Evolutionary conservation across 2,113 vertebrate genomes (phyloP).

Genomic region (Kryptolebias marmoratus): DNA sequence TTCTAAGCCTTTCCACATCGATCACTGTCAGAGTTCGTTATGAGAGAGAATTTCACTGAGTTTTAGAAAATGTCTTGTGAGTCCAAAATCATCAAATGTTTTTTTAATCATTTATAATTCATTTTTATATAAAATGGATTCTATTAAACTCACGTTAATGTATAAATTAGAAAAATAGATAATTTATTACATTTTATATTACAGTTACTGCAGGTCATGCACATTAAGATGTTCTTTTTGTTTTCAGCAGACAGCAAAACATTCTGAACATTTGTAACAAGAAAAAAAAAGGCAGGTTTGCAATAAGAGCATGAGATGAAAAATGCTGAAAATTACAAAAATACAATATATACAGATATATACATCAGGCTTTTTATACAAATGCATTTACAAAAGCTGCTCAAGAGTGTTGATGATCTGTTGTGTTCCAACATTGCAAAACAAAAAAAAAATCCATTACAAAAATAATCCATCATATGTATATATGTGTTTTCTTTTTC

Average conservation of each 20-base stretch:
- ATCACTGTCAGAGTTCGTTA: too few species aligned
- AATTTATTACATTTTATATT: slow-evolving; percentile 59
- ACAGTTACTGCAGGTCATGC: slow-evolving; percentile 56
- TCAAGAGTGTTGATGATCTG: slow-evolving; percentile 44
- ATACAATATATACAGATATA: slow-evolving; percentile 18
- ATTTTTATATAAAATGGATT: slow-evolving; percentile 67
- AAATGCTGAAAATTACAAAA: slow-evolving; percentile 45
- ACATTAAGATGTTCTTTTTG: slow-evolving; percentile 21
- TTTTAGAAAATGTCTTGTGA: too few species aligned
- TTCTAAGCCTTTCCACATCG: too few species aligned
- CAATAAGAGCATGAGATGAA: slow-evolving; percentile 25
- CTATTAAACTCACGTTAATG: slow-evolving; percentile 63
- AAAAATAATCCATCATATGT: too few species aligned
- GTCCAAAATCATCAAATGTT: too few species aligned
- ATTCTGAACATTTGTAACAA: slow-evolving; percentile 37
- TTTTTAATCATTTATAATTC: neutral
- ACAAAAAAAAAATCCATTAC: neutral
- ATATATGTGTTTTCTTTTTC: too few species aligned
- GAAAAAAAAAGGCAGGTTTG: slow-evolving; percentile 22
- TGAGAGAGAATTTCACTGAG: too few species aligned
- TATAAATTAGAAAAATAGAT: slow-evolving; percentile 77
- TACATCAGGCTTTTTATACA: slow-evolving; percentile 46
- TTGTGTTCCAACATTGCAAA: neutral
- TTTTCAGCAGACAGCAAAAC: slow-evolving; percentile 29
- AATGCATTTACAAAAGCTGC: slow-evolving; percentile 46